Base-by-base conservation (phyloP, 2,797 vertebrate species). In the Tenualosa ilisha region DNA sequence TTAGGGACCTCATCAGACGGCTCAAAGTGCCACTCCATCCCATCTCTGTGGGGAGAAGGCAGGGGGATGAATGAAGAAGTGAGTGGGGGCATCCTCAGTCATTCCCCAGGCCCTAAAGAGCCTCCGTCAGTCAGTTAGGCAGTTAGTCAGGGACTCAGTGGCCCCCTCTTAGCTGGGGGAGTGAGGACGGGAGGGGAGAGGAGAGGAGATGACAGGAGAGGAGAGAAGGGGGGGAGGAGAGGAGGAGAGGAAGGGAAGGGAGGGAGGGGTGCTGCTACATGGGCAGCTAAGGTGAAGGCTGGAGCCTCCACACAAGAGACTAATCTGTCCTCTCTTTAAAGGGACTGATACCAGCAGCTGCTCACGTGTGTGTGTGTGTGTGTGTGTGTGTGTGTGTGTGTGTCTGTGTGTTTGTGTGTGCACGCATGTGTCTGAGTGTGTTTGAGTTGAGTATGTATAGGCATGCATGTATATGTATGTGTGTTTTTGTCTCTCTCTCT, bases 381-480 rank as follows among this genome's bases (percentile, higher is more conserved):
- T 49, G 31, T 63, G 59, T 61, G 59, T 61, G 59, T 61, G 59
- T 61, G 83, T 63, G 22, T 24, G 56, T 83, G 82, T 65, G 37
- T 82, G n/a, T n/a, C n/a, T n/a, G n/a, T n/a, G n/a, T n/a, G n/a
- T 63, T 17, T 63, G 59, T 83, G 82, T 49, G 59, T 65, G 26
- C 37, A 40, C 43, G 24, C 50, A 54, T 15, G 9, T 83, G 40
- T 61, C 68, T 81, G 82, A 40, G 85, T 54, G 31, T 59, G 46
- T 81, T 11, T 56, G 83, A 54, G 46, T 31, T 68, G 43, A 0
- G 83, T 72, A n/a, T n/a, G n/a, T n/a, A 43, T 82, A 53, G 43
- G 50, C 13, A 37, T n/a, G 9, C 86, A 24, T 72, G 87, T 88
- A 68, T 84, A 24, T 87, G 81, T 24, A 83, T 56, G 17, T 24